Conservation (phyloP, 2,113 vertebrate species). For the Oceanites oceanicus region DNA sequence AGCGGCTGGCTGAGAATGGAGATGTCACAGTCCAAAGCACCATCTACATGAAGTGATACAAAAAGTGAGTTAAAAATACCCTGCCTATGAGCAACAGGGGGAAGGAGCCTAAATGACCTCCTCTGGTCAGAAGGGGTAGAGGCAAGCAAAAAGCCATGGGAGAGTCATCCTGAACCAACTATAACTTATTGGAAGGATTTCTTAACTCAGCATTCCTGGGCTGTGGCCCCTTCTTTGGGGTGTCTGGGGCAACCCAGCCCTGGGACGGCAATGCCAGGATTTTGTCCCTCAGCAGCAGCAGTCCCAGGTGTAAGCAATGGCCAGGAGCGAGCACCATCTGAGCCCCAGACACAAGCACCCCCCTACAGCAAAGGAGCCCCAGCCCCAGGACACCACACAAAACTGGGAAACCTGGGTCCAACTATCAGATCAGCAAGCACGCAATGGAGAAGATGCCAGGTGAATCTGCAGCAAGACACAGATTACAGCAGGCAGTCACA, state of each 20-base stretch:
- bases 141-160: background rate
- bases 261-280: background rate
- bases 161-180: background rate
- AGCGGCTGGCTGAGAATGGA: background rate
- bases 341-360: background rate
- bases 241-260: background rate
- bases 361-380: background rate
- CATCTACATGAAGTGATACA: background rate
- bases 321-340: background rate
- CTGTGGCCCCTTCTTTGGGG: background rate
- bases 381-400: background rate
- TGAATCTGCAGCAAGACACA: background rate
- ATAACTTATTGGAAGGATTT: background rate
- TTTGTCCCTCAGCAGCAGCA: background rate
- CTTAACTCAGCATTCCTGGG: background rate
- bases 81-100: fast-evolving
- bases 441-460: background rate
- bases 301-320: background rate
- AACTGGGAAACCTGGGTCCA: background rate
- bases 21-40: background rate
- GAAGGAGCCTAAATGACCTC: background rate
- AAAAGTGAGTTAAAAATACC: background rate
- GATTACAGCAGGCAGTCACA: background rate
- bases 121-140: background rate
- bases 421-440: background rate